A percentile compares a stretch with the other conserved stretches of the same genome.
phyloP scores from a whole-genome alignment of 2,797 vertebrate genomes.

The Squalus acanthias region DNA sequence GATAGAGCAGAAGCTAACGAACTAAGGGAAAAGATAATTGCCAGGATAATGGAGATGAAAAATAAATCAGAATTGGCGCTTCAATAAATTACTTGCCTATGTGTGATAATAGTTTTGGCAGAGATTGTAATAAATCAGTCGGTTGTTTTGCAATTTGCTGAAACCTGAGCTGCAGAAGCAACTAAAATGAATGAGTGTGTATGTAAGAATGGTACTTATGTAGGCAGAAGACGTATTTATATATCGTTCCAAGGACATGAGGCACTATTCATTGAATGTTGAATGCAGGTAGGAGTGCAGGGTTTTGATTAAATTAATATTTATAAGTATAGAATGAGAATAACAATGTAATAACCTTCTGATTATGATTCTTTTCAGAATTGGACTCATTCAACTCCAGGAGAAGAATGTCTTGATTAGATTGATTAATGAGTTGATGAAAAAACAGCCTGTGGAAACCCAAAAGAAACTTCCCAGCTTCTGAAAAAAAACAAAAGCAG shows the following conservation, averaged over 20 bases:
- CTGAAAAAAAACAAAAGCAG: neutral
- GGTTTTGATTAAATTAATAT: conserved; percentile 5
- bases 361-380: conserved; percentile 23
- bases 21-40: conserved; percentile 1
- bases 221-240: neutral
- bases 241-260: neutral
- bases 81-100: neutral
- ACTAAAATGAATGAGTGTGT: neutral
- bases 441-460: neutral
- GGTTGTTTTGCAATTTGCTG: neutral
- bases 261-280: conserved; percentile 18
- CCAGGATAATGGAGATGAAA: neutral
- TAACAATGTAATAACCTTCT: neutral
- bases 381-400: neutral
- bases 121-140: neutral
- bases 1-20: conserved; percentile 11
- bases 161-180: neutral
- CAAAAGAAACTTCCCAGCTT: neutral
- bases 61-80: neutral
- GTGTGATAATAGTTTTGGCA: neutral
- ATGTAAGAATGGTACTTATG: neutral
- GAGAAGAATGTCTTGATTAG: neutral
- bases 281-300: neutral
- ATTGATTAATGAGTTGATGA: neutral
- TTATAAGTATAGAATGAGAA: neutral